Evolutionary conservation across 2,797 vertebrate species (phyloP).

Genomic region (Myotis planiceps): DNA sequence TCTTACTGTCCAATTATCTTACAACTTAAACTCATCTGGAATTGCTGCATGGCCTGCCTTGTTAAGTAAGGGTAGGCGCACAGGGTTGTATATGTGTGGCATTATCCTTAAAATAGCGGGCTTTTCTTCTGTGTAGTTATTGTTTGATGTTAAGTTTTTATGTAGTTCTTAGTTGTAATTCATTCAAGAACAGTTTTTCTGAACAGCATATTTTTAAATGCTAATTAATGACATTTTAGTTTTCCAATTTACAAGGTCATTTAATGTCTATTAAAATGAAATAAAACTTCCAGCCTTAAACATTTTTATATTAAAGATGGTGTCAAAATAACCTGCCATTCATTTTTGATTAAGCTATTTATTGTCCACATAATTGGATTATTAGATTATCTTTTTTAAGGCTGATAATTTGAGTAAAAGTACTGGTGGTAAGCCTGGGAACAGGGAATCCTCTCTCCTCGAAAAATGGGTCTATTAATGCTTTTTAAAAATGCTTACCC

Average conservation of each 20-base stretch:
- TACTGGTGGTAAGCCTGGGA: background rate
- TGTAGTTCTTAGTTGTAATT: background rate
- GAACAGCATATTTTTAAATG: slow-evolving; percentile 37
- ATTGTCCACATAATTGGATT: background rate
- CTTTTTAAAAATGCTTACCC: background rate
- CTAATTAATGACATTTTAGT: background rate
- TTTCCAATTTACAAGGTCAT: background rate
- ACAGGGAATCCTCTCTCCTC: background rate
- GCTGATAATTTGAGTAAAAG: background rate
- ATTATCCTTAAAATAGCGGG: background rate
- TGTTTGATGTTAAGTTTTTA: slow-evolving; percentile 25
- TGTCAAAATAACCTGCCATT: slow-evolving; percentile 24
- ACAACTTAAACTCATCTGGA: background rate
- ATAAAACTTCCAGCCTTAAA: background rate
- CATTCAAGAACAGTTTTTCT: slow-evolving; percentile 17
- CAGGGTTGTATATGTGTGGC: background rate
- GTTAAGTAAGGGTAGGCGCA: background rate
- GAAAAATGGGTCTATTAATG: background rate
- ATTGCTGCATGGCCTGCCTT: background rate
- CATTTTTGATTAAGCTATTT: background rate
- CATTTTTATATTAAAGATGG: slow-evolving; percentile 4
- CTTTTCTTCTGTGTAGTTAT: background rate
- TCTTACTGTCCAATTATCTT: background rate
- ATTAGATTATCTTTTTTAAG: background rate
- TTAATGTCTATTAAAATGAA: slow-evolving; percentile 14